Conservation (phyloP, 2,113 vertebrate genomes). For the Lagenorhynchus albirostris region DNA sequence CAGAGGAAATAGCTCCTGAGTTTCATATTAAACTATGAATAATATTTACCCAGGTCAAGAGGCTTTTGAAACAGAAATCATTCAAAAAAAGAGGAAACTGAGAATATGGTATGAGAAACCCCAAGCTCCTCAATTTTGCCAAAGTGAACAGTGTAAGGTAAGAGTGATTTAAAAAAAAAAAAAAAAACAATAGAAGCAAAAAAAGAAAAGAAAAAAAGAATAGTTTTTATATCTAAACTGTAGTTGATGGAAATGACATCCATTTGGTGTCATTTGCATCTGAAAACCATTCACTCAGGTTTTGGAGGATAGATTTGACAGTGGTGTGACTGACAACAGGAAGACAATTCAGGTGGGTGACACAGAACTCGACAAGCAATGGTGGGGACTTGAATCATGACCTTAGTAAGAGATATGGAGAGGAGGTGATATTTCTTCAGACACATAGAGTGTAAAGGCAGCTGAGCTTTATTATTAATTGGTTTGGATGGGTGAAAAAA, state of each 20-base stretch:
- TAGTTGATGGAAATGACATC: neutral
- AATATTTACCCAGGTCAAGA: neutral
- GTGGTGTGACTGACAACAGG: neutral
- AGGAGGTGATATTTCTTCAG: neutral
- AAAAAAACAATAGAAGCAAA: neutral
- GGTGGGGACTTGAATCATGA: neutral
- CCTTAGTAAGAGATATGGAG: neutral
- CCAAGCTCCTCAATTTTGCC: neutral
- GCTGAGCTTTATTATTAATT: neutral
- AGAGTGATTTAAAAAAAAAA: neutral
- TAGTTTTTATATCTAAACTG: neutral
- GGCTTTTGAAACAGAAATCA: neutral
- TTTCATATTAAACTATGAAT: neutral
- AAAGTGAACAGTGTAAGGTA: neutral
- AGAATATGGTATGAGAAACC: neutral
- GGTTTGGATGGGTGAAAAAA: neutral
- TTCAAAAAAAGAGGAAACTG: neutral
- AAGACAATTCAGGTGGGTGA: neutral
- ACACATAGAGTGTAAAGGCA: neutral
- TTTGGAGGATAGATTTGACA: neutral
- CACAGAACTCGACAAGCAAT: neutral
- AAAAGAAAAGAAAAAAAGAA: no score
- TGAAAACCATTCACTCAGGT: neutral
- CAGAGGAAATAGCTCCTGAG: neutral
- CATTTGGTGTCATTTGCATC: neutral